Base-by-base conservation (phyloP, 2,888 invertebrate species). In the Amorpha juglandis region DNA sequence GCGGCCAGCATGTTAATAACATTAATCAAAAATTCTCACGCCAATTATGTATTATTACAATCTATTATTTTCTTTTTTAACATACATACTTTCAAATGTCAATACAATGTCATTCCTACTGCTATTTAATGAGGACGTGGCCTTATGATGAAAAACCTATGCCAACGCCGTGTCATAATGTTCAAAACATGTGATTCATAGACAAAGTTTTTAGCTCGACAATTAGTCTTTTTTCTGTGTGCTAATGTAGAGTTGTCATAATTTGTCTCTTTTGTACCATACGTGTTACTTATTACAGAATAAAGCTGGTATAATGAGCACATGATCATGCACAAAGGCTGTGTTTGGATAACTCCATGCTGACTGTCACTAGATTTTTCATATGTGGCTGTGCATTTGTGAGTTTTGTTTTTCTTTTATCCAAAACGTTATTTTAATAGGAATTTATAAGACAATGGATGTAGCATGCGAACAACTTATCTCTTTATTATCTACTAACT, bases 291-390 rank as follows among this genome's bases (percentile, higher is more conserved):
- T 58, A 58, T 19, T 38, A 19, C 58, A 19, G 58, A 42, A 58
- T 42, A 58, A 42, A 58, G 58, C 58, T 42, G 58, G 42, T 19
- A 42, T 58, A 58, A 58, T 58, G 58, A 58, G 58, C 58, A 58
- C 38, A 58, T 58, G 42, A 58, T 58, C 58, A 58, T 38, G 42
- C 11, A 58, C 58, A 55, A 55, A 42, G 12, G 19, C 58, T 19
- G 38, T 58, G 58, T 58, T 58, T 58, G 58, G 38, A 19, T 38
- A 58, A 58, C 58, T 19, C 58, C 19, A 58, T 38, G 58, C 19
- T 33, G 53, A 38, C 38, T 58, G 58, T 58, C 58, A 58, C 19
- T 58, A 16, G 19, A 38, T 58, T 58, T 55, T 58, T 58, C 42
- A 58, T 58, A n/a, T n/a, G n/a, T n/a, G n/a, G n/a, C 58, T 58